Evolutionary conservation across 2,797 vertebrate species (phyloP).

Genomic region (Tympanoctomys barrerae): DNA sequence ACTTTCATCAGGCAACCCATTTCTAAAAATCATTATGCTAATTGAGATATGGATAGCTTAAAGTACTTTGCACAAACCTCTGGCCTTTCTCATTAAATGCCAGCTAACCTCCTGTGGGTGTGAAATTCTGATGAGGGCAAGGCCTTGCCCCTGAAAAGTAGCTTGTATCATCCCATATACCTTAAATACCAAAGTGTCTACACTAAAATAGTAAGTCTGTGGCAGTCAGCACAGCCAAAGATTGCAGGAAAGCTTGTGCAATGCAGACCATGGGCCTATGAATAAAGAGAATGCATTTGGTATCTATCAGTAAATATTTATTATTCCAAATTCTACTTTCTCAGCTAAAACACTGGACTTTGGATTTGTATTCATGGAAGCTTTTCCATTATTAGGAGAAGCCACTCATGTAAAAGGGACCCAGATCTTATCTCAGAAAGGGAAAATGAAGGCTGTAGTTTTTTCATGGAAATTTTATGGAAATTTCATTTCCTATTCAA

Average conservation of each 20-base stretch:
- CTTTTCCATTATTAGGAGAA: background rate
- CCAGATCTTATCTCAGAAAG: background rate
- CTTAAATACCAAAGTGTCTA: background rate
- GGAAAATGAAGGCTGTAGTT: background rate
- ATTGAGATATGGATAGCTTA: slow-evolving; percentile 57
- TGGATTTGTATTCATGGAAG: background rate
- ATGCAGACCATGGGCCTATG: background rate
- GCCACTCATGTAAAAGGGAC: background rate
- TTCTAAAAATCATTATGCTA: slow-evolving; percentile 64
- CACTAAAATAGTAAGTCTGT: background rate
- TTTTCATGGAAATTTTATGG: slow-evolving; percentile 10
- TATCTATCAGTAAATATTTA: background rate
- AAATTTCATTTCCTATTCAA: background rate
- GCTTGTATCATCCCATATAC: background rate
- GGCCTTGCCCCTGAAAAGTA: background rate
- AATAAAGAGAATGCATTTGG: background rate
- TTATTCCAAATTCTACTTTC: background rate
- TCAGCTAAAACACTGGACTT: background rate
- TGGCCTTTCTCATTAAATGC: slow-evolving; percentile 60
- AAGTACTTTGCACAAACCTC: slow-evolving; percentile 38
- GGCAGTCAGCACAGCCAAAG: background rate
- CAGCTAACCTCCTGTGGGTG: slow-evolving; percentile 14
- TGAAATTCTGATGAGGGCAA: slow-evolving; percentile 48
- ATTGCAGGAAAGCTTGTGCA: background rate
- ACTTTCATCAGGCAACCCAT: slow-evolving; percentile 40